These are phyloP conservation scores for Boleophthalmus pectinirostris DNA, from an alignment of 2,113 vertebrate genomes.

Conservation along the genomic window DNA sequence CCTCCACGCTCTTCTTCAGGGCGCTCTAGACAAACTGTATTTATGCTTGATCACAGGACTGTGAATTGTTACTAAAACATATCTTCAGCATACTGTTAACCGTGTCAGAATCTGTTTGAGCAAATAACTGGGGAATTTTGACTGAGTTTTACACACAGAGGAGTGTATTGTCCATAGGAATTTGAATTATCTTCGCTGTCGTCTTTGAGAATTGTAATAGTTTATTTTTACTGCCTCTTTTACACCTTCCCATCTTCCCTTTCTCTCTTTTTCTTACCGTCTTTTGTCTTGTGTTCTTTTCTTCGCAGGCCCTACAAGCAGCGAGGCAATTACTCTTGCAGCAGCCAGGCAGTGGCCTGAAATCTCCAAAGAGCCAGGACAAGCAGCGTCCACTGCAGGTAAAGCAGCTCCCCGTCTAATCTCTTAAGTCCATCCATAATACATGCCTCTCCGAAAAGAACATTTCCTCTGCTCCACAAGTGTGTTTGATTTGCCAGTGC, in stretches of 20 bases:
- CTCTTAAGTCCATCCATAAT: slow-evolving; percentile 78
- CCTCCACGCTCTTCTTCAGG: slow-evolving; percentile 73
- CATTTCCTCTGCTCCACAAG: slow-evolving; percentile 77
- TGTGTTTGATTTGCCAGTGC: slow-evolving; percentile 78
- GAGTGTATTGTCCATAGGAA: slow-evolving; percentile 41
- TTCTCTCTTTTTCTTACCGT: slow-evolving; percentile 41
- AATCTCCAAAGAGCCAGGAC: slow-evolving; percentile 98
- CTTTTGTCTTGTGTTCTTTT: slow-evolving; percentile 58
- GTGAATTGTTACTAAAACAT: slow-evolving; percentile 77
- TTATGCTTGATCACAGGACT: slow-evolving; percentile 83
- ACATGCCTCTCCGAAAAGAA: slow-evolving; percentile 70
- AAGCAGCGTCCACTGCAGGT: slow-evolving; percentile 99
- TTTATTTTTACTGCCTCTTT: slow-evolving; percentile 52
- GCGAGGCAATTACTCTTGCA: slow-evolving; percentile 98
- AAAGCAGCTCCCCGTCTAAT: slow-evolving; percentile 79
- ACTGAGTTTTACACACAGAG: slow-evolving; percentile 22
- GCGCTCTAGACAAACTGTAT: slow-evolving; percentile 87
- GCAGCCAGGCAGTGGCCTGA: slow-evolving; percentile 97
- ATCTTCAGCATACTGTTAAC: slow-evolving; percentile 45
- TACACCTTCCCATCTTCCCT: slow-evolving; percentile 43
- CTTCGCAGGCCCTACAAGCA: slow-evolving; percentile 93
- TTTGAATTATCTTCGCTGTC: slow-evolving; percentile 51
- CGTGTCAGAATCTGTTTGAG: slow-evolving; percentile 17
- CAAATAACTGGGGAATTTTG: slow-evolving; percentile 30
- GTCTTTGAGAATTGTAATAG: slow-evolving; percentile 47